Base-by-base conservation (phyloP, 2,888 invertebrate genomes). In the Idaea aversata region DNA sequence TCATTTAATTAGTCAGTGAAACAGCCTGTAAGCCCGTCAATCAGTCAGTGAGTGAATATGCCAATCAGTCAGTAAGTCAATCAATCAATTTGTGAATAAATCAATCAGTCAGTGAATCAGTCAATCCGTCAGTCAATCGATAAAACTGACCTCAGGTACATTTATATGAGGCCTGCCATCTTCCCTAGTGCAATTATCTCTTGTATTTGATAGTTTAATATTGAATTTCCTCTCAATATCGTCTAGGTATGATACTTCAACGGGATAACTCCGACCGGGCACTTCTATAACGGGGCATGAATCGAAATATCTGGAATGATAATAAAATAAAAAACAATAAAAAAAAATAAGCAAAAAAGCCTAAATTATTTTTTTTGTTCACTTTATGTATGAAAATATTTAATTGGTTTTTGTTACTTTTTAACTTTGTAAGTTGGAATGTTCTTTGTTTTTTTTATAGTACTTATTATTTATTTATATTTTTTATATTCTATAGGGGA, bases 221-320 rank as follows among this genome's bases (percentile, higher is more conserved):
- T 72, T 73, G 34, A 79, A 87, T 61, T 81, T 86, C 61, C 75
- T 76, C 65, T 83, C 74, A 58, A 94, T 87, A 5, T 94, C 94
- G 0, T 95, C 94, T 58, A 96, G 71, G 80, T 94, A 94, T 57
- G 93, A 82, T 68, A 93, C 87, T 66, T 94, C 81, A 0, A 96
- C 96, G 0, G 95, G 95, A 77, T 91, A 94, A 0, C 94, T 92
- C 59, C 93, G 91, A 0, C 95, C 96, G 0, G 94, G 94, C 0
- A 94, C 87, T 66, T 94, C 88, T 66, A 94, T 79, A 0, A 91
- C 77, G 0, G 90, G 88, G 68, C 94, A 94, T 0, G 86, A 66
- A 13, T 85, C 78, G 72, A 92, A 93, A 77, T 92, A 93, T 61
- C 93, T 93, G 78, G 25, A 70, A 69, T 65, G 61, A 61, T 15